Evolutionary conservation across 2,113 vertebrate genomes (phyloP), one percentile per base, ranked within the genome.

Genomic region (Stigmatopora argus): DNA sequence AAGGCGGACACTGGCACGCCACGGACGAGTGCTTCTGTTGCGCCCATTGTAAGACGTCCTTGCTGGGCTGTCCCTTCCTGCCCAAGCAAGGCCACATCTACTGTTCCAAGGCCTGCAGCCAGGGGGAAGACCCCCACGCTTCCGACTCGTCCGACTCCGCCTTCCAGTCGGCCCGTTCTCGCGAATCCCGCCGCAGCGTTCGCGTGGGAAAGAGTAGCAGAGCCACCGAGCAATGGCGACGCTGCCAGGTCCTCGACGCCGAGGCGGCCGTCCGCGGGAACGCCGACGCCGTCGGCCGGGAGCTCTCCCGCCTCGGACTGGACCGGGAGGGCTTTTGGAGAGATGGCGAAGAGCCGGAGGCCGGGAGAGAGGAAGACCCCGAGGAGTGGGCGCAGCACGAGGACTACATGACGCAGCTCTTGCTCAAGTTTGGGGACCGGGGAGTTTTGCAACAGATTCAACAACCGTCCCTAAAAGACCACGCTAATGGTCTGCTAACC

Each of bases 361-460:
- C 56, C 0, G 82, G 81, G 8, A 86, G 80, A 73, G 88, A 93
- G 6, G 95, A 98, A 71, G 92, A 95, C 70, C 92, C 92, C 5
- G 96, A 97, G 83, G 96, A 97, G 73, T 98, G 96, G 96, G 96
- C 94, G 1, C 94, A 98, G 70, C 96, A 98, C 1, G 96, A 98
- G 74, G 96, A 98, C 89, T 98, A 97, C 48, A 95, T 98, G 96
- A 98, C 96, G 17, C 96, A 98, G 65, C 92, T 98, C 58, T 90
- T 98, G 63, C 90, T 98, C 46, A 98, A 96, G 81, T 98, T 98
- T 65, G 95, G 95, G 11, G 95, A 96, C 68, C 93, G 92, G n/a
- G 92, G 92, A 46, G 89, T 96, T 78, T 91, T 97, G 67, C 94
- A 92, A 73, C 92, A 93, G 78, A 83, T 91, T 19, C 86, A 81